Evolutionary conservation across 2,113 vertebrate species (phyloP).

Genomic region (Natator depressus): DNA sequence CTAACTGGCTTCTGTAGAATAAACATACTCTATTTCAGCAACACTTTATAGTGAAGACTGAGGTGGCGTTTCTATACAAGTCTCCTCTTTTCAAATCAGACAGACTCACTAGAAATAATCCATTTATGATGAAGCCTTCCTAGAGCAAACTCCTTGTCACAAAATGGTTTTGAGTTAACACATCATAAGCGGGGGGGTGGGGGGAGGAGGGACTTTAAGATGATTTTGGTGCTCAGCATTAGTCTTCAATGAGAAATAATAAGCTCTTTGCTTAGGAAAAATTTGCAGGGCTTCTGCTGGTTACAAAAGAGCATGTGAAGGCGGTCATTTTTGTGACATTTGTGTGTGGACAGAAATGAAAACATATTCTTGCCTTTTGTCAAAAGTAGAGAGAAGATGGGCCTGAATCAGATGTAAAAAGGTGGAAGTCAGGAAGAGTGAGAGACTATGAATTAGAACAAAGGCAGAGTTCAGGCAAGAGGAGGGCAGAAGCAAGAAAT

Average conservation of each 20-base stretch:
- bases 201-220: neutral
- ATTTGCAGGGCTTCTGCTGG: neutral
- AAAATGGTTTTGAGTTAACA: neutral
- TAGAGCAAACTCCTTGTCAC: constrained; percentile 4
- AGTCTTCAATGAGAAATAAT: neutral
- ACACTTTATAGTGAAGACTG: accelerated
- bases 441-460: constrained; percentile 19
- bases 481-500: neutral
- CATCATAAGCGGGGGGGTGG: neutral
- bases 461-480: constrained; percentile 16
- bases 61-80: neutral
- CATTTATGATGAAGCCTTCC: constrained; percentile 16
- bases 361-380: neutral
- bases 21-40: neutral
- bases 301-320: neutral
- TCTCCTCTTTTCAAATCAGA: constrained; percentile 39
- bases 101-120: constrained; percentile 13
- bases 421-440: constrained; percentile 41
- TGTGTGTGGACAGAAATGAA: neutral
- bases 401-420: neutral
- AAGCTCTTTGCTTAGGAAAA: neutral
- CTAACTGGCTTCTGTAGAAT: constrained; percentile 28
- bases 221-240: neutral
- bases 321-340: neutral
- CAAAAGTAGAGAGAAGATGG: neutral